A percentile compares a stretch with the other conserved stretches of the same genome.
These are phyloP conservation scores for Thymelicus sylvestris DNA, from an alignment of 2,888 invertebrate species.

Conservation along the genomic window DNA sequence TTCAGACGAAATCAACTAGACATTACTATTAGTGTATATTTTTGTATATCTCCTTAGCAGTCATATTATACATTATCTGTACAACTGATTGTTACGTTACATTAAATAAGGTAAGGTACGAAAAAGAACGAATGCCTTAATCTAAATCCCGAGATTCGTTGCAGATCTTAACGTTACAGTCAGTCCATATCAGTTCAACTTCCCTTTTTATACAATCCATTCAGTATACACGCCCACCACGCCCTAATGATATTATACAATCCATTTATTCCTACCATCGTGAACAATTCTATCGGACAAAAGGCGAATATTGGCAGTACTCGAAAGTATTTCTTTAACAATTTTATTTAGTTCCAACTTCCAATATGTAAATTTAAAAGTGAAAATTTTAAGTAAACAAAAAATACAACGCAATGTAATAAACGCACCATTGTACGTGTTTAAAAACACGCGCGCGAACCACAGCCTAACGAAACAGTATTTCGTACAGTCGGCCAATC, in stretches of 20 bases:
- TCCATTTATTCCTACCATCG: neutral
- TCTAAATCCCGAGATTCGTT: conserved; percentile 52
- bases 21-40: neutral
- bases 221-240: neutral
- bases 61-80: neutral
- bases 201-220: conserved; percentile 17
- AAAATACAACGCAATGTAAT: too few species aligned
- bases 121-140: conserved; percentile 2
- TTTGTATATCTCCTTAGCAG: neutral
- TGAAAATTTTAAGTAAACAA: too few species aligned
- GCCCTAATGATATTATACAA: conserved; percentile 2
- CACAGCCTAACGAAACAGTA: too few species aligned
- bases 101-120: conserved; percentile 7
- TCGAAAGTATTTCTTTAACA: neutral
- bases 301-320: neutral
- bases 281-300: neutral
- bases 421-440: too few species aligned
- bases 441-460: too few species aligned
- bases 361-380: neutral
- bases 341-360: neutral
- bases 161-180: conserved; percentile 55
- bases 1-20: neutral
- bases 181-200: conserved; percentile 48
- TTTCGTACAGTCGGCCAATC: too few species aligned
- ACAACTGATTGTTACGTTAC: neutral